Base-by-base conservation (phyloP, 1,140 invertebrate genomes). In the Leptinotarsa undecemlineata region DNA sequence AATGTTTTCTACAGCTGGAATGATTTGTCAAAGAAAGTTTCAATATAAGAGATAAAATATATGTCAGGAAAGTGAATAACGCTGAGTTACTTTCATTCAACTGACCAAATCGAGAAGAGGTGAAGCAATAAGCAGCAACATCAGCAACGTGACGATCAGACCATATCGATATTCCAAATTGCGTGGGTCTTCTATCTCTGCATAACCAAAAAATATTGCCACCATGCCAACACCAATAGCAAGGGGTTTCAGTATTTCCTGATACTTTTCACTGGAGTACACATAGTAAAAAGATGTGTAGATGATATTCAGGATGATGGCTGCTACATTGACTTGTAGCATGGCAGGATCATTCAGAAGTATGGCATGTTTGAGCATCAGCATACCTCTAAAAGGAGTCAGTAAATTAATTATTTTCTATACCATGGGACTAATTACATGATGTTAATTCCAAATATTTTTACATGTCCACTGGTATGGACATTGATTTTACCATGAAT, bases 261-360 rank as follows among this genome's bases (percentile, higher is more conserved):
- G 3, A 84, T 79, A 80, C 83, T 89, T 89, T 84, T 90, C 84
- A 83, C 88, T 63, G 78, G 91, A 86, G 81, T 91, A 94, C 21
- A 87, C 77, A 82, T 91, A 93, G 84, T 89, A 95, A 17, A 91
- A 82, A 64, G 86, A 69, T 74, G 91, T 84, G 79, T 94, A 95
- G 13, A 89, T 51, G 0, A 89, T 81, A 81, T 92, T 94, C 48
- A 92, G 85, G 2, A 88, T 79, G 69, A 93, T 84, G 75, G 92
- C 93, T 82, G 91, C 88, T 71, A 93, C 80, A 86, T 94, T 94
- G 33, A 94, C 91, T 82, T 88, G 88, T 62, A 93, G 91, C 91
- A 93, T 94, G 0, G 88, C 89, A 73, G 87, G 84, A 83, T 95
- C 93, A 47, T 89, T 85, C 20, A 95, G 83, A 62, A 94, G 88